phyloP scores from a whole-genome alignment of 2,888 invertebrate species.

The Hirtodrosophila histrioides region DNA sequence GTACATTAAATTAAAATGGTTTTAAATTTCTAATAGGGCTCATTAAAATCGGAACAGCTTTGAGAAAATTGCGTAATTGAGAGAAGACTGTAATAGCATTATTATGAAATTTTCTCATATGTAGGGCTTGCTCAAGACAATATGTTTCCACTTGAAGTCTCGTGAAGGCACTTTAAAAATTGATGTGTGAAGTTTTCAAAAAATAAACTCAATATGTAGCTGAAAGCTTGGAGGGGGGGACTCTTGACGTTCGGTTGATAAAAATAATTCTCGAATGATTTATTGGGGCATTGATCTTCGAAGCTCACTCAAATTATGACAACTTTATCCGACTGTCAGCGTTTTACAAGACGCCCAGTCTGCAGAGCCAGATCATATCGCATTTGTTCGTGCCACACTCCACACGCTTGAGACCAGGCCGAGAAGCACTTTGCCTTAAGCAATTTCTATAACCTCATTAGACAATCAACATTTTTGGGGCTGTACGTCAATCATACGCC shows the following conservation, averaged over 20 bases:
- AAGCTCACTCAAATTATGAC: conserved; percentile 38
- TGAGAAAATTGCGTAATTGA: too few species aligned
- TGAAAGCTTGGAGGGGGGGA: conserved; percentile 5
- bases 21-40: too few species aligned
- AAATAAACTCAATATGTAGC: conserved; percentile 27
- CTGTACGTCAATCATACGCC: conserved; percentile 63
- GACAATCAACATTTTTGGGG: conserved; percentile 21
- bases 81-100: background rate
- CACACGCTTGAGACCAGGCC: conserved; percentile 2
- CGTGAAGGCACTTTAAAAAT: background rate
- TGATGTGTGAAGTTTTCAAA: conserved; percentile 14
- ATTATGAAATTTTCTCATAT: background rate
- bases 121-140: conserved; percentile 1
- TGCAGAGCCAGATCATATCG: conserved; percentile 17
- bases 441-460: conserved; percentile 59
- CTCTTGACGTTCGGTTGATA: conserved; percentile 7
- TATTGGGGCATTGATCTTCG: conserved; percentile 48
- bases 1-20: too few species aligned
- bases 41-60: too few species aligned
- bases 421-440: conserved; percentile 33
- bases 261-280: conserved; percentile 22
- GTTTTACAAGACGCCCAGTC: conserved; percentile 10
- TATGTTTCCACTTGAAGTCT: conserved; percentile 26
- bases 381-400: conserved; percentile 2
- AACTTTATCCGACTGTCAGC: conserved; percentile 46